phyloP scores from a whole-genome alignment of 2,797 vertebrate genomes.

The Coranthus polyacanthus region DNA sequence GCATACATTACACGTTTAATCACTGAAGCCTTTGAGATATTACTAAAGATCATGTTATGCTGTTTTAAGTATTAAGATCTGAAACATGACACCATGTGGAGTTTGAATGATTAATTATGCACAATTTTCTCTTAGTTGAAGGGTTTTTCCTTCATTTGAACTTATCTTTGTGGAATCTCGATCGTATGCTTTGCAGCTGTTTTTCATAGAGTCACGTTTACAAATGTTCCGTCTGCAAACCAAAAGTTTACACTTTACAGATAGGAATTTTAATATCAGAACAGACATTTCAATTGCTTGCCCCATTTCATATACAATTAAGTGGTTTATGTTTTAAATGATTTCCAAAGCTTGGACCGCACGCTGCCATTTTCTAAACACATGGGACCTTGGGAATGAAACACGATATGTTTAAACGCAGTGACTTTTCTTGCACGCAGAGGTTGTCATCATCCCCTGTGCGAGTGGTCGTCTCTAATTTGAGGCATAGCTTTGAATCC shows the following conservation, averaged over 20 bases:
- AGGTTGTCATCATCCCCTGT: constrained; percentile 25
- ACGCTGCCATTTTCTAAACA: no score
- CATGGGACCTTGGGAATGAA: not conserved
- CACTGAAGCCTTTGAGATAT: constrained; percentile 15
- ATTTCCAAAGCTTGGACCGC: not conserved
- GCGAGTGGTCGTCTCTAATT: constrained; percentile 42
- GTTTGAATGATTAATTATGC: constrained; percentile 55
- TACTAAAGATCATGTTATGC: constrained; percentile 15
- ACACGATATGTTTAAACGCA: no score
- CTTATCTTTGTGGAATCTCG: constrained; percentile 30
- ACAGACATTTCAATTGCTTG: constrained; percentile 8
- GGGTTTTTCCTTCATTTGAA: constrained; percentile 25
- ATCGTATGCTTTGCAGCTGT: constrained; percentile 28
- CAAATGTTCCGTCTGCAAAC: not conserved
- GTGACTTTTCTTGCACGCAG: constrained; percentile 40
- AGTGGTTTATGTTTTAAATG: no score
- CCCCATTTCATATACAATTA: not conserved
- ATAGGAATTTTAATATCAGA: not conserved
- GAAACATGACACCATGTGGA: constrained; percentile 31
- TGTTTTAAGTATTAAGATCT: constrained; percentile 47
- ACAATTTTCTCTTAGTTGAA: constrained; percentile 22
- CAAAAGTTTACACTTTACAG: constrained; percentile 3
- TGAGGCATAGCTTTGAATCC: constrained; percentile 54
- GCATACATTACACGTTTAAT: no score
- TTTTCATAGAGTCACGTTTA: constrained; percentile 18